Evolutionary conservation across 2,888 invertebrate genomes (phyloP).

Genomic region (Panorpa germanica): DNA sequence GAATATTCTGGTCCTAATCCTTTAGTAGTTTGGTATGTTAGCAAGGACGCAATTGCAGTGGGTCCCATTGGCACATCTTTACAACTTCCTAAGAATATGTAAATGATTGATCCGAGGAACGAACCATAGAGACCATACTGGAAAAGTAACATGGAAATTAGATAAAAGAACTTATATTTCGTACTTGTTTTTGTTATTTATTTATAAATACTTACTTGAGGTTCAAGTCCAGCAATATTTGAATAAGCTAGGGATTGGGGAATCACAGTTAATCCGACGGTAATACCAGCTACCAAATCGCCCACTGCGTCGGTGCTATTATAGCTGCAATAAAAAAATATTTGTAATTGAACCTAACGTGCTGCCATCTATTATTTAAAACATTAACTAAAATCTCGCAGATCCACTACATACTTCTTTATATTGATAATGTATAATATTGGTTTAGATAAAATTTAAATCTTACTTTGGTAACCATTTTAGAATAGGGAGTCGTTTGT

Average conservation of each 20-base stretch:
- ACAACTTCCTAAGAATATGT: slow-evolving; percentile 78
- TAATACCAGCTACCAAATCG: slow-evolving; percentile 79
- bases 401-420: not conserved
- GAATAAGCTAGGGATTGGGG: slow-evolving; percentile 76
- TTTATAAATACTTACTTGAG: slow-evolving; percentile 28
- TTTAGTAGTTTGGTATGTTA: slow-evolving; percentile 61
- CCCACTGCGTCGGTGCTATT: slow-evolving; percentile 51
- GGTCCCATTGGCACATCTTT: slow-evolving; percentile 88
- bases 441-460: not conserved
- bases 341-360: slow-evolving; percentile 1
- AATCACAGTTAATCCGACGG: slow-evolving; percentile 84
- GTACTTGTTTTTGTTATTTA: slow-evolving; percentile 7
- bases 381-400: not conserved
- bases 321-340: slow-evolving; percentile 27
- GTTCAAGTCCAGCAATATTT: slow-evolving; percentile 58
- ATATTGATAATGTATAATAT: not conserved
- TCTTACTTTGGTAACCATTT: slow-evolving; percentile 50
- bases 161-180: slow-evolving; percentile 7
- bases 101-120: slow-evolving; percentile 81
- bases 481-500: slow-evolving; percentile 54
- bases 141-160: slow-evolving; percentile 13
- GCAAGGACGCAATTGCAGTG: slow-evolving; percentile 75
- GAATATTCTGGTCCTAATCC: slow-evolving; percentile 42
- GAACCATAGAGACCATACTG: slow-evolving; percentile 87
- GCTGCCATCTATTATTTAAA: not conserved